Percentiles rank a stretch among this genome's conserved stretches.
Evolutionary conservation across 1,140 invertebrate genomes (phyloP).

Genomic region (Drosophila repleta): DNA sequence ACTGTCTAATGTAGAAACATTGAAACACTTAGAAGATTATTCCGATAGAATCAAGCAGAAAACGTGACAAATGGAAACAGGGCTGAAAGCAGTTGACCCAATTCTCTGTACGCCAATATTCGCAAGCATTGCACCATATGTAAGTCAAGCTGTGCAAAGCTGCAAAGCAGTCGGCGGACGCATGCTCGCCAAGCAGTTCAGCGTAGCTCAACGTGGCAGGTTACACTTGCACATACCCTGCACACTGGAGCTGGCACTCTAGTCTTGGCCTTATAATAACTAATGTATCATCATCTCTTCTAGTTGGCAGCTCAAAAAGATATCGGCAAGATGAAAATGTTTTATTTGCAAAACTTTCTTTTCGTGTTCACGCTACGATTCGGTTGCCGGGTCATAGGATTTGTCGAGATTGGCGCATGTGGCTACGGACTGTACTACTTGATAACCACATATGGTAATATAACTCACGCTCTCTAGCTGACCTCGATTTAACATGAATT

Average conservation of each 20-base stretch:
- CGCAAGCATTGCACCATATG: no score
- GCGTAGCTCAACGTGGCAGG: no score
- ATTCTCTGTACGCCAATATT: no score
- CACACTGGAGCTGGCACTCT: no score
- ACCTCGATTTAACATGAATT: not conserved
- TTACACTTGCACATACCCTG: no score
- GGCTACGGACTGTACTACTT: conserved; percentile 9
- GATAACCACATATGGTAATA: conserved; percentile 6
- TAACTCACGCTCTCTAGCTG: not conserved
- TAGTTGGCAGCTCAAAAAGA: not conserved
- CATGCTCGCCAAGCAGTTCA: not conserved
- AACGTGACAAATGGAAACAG: no score
- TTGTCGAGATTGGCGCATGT: conserved; percentile 9
- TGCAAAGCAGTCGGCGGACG: not conserved
- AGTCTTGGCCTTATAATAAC: not conserved
- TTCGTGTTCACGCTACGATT: conserved; percentile 23
- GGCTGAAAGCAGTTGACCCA: no score
- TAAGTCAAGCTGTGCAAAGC: not conserved
- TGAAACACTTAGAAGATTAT: no score
- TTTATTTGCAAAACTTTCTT: conserved; percentile 31
- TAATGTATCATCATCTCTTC: not conserved
- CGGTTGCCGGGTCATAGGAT: conserved; percentile 23
- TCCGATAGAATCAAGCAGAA: no score
- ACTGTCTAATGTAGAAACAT: no score
- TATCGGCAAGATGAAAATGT: conserved; percentile 13